Conservation (phyloP, 2,888 invertebrate species). For the Scaptomyza parva region DNA sequence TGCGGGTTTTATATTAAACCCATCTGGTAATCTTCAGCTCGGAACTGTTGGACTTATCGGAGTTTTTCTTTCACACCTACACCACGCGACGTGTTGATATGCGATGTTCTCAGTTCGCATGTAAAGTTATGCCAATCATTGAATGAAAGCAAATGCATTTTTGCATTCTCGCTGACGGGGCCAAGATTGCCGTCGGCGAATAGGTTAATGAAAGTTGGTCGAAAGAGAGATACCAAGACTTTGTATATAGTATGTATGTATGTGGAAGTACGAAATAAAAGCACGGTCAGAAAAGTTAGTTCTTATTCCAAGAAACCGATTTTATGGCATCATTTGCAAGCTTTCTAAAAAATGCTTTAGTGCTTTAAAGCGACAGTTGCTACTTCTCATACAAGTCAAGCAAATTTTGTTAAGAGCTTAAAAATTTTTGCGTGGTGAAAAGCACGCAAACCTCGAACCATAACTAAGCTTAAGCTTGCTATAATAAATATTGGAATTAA, state of each 20-base stretch:
- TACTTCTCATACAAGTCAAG: no score
- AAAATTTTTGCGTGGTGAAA: not conserved
- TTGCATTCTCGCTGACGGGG: constrained; percentile 7
- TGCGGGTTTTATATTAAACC: constrained; percentile 26
- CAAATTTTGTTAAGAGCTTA: not conserved
- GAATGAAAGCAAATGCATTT: constrained; percentile 14
- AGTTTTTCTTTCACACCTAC: not conserved
- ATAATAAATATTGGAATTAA: not conserved
- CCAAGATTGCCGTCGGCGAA: constrained; percentile 1
- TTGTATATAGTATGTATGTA: no score
- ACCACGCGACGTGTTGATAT: constrained; percentile 40
- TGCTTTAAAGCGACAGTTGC: not conserved
- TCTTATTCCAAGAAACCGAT: not conserved
- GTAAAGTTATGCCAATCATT: not conserved
- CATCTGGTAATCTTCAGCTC: not conserved
- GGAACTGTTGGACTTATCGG: constrained; percentile 14
- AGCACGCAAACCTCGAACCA: not conserved
- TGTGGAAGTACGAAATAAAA: not conserved
- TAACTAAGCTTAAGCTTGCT: not conserved
- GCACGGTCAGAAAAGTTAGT: not conserved
- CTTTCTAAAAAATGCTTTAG: not conserved
- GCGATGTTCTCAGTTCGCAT: constrained; percentile 7
- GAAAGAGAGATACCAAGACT: not conserved
- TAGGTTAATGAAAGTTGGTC: constrained; percentile 19
- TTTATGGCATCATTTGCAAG: not conserved